Base-by-base conservation (phyloP, 2,888 invertebrate species). In the Aleiodes alternator region DNA sequence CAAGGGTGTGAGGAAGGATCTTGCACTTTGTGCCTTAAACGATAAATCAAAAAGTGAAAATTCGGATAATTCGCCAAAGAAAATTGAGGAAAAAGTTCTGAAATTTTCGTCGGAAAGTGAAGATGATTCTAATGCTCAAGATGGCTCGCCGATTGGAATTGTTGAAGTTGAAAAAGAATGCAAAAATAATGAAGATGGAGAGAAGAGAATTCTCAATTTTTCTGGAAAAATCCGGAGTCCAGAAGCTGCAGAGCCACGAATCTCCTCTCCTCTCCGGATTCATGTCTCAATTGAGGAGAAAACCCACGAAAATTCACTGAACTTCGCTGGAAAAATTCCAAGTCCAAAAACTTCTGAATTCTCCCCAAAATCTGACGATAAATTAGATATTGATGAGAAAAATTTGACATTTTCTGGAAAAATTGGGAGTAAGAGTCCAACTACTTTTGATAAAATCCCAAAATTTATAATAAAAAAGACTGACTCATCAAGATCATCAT, bases 401-500 rank as follows among this genome's bases (percentile, higher is more conserved):
- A 51, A 68, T 31, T 57, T 70, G 4, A 57, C 70, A 29, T 70
- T 70, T 43, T 38, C 56, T 9, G 70, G 70, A 23, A 57, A 29
- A 57, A 70, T 70, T n/a, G 43, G 43, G n/a, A 70, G 31, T 14
- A 69, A 78, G 55, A 80, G 71, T 55, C 78, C 78, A 38, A 76
- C 77, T 50, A 70, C 71, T 70, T 72, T 76, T 14, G 77, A 72
- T 3, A 77, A 80, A 31, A 80, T 87, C 43, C 86, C 87, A 0
- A 87, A 86, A 74, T 80, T 87, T 9, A 84, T 86, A 0, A 85
- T 86, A 38, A 84, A 85, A 56, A 87, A 86, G 69, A 82, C 81
- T 23, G 87, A 87, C 8, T 80, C 73, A 23, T 79, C 84, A 3
- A 81, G 80, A 75, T 79, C 79, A 73, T 79, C 82, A 4, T 82